A percentile compares a stretch with the other conserved stretches of the same genome.
phyloP scores from a whole-genome alignment of 2,888 invertebrate genomes.

The Nemotelus nigrinus region DNA sequence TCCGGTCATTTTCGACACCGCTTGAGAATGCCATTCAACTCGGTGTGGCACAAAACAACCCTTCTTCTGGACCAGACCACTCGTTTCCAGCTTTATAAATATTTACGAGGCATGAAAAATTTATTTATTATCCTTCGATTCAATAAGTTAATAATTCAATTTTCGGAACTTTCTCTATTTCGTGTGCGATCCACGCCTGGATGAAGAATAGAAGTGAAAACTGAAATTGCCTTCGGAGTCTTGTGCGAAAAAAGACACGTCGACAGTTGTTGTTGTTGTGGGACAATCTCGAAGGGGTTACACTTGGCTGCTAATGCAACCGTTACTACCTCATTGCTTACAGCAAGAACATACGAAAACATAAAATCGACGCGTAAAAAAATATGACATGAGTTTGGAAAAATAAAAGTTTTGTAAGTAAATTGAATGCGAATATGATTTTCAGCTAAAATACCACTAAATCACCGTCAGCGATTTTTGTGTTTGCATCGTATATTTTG shows the following conservation, averaged over 20 bases:
- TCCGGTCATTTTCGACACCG: slow-evolving; percentile 36
- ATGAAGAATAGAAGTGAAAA: background rate
- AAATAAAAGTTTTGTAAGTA: slow-evolving; percentile 46
- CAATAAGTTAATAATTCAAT: slow-evolving; percentile 57
- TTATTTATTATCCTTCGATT: slow-evolving; percentile 56
- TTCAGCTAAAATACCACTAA: slow-evolving; percentile 50
- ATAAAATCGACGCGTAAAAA: slow-evolving; percentile 40
- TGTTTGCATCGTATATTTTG: background rate
- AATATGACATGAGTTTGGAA: slow-evolving; percentile 35
- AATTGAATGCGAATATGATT: slow-evolving; percentile 50
- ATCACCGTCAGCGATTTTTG: slow-evolving; percentile 43
- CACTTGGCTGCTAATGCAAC: slow-evolving; percentile 15
- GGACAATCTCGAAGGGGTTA: slow-evolving; percentile 24
- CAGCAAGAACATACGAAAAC: slow-evolving; percentile 17
- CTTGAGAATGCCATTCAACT: slow-evolving; percentile 24
- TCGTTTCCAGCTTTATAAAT: slow-evolving; percentile 48
- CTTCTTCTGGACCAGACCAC: slow-evolving; percentile 16
- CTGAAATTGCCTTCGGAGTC: slow-evolving; percentile 1
- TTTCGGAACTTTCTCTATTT: slow-evolving; percentile 49
- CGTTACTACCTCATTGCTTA: background rate
- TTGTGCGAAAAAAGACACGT: slow-evolving; percentile 31
- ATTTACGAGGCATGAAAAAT: slow-evolving; percentile 56
- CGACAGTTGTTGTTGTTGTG: slow-evolving; percentile 10
- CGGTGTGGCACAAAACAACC: slow-evolving; percentile 5
- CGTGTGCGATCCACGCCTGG: background rate